A percentile compares a stretch with the other conserved stretches of the same genome.
phyloP scores from a whole-genome alignment of 2,113 vertebrate genomes.

The Barbus barbus region DNA sequence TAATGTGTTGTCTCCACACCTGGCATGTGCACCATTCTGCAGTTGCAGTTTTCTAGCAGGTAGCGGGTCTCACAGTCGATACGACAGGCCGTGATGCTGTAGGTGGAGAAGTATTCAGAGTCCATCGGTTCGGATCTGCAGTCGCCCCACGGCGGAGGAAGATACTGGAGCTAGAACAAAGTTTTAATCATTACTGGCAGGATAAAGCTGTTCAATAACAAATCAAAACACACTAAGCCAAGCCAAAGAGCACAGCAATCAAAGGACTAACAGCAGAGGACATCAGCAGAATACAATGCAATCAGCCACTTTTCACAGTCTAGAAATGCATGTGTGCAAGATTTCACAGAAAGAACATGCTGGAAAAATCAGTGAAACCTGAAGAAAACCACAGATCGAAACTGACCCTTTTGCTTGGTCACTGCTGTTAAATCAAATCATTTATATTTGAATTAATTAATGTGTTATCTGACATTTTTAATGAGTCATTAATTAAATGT shows the following conservation, averaged over 20 bases:
- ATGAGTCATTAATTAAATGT: no score
- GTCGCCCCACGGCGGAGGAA: slow-evolving; percentile 82
- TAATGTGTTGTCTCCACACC: slow-evolving; percentile 67
- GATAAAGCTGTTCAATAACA: slow-evolving; percentile 19
- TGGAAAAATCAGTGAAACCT: slow-evolving; percentile 44
- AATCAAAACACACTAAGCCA: slow-evolving; percentile 29
- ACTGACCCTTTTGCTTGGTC: no score
- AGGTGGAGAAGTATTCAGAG: slow-evolving; percentile 82
- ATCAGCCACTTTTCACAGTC: slow-evolving; percentile 1
- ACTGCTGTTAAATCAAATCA: no score
- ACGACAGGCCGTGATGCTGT: slow-evolving; percentile 87
- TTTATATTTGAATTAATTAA: no score
- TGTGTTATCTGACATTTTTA: no score
- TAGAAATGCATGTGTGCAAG: slow-evolving; percentile 6
- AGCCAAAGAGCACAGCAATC: slow-evolving; percentile 54
- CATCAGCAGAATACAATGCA: slow-evolving; percentile 39
- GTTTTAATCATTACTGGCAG: slow-evolving; percentile 45
- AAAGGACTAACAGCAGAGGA: slow-evolving; percentile 41
- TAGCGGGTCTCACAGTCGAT: slow-evolving; percentile 88
- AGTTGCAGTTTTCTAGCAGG: slow-evolving; percentile 86
- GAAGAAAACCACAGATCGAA: slow-evolving; percentile 6
- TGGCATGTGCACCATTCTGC: slow-evolving; percentile 92
- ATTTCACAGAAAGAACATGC: slow-evolving; percentile 24
- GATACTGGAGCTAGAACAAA: slow-evolving; percentile 77
- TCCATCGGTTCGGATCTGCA: slow-evolving; percentile 77